These are phyloP conservation scores for Coenonympha glycerion DNA, from an alignment of 2,888 invertebrate genomes.

Conservation along the genomic window DNA sequence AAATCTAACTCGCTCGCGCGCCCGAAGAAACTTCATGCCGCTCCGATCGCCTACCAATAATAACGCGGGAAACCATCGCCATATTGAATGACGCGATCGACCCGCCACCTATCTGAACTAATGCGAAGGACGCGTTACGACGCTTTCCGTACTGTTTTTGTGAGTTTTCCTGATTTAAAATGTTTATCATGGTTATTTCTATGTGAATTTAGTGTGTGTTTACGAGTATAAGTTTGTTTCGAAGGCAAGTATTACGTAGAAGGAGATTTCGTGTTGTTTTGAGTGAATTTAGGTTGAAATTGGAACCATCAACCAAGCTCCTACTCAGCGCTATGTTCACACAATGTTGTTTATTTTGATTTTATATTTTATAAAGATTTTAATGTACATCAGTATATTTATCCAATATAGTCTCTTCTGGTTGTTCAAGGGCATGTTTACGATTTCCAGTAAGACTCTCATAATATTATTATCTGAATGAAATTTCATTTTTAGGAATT, in stretches of 20 bases:
- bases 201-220: conserved; percentile 43
- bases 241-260: conserved; percentile 31
- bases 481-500: too few species aligned
- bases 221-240: conserved; percentile 38
- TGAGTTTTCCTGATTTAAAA: conserved; percentile 50
- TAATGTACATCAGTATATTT: neutral
- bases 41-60: conserved; percentile 54
- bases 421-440: neutral
- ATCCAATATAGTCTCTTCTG: neutral
- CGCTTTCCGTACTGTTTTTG: conserved; percentile 61
- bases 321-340: conserved; percentile 58
- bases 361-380: conserved; percentile 9
- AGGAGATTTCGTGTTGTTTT: conserved; percentile 30
- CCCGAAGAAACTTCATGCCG: conserved; percentile 59
- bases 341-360: conserved; percentile 35
- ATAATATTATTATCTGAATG: neutral
- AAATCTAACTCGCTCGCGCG: conserved; percentile 68
- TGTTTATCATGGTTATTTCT: conserved; percentile 36
- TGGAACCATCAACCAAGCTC: conserved; percentile 39
- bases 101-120: conserved; percentile 60
- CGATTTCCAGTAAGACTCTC: neutral
- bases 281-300: conserved; percentile 46
- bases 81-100: conserved; percentile 62
- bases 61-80: conserved; percentile 57
- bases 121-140: conserved; percentile 47